These are phyloP conservation scores for Columba janthina DNA, from an alignment of 2,113 vertebrate species.

Conservation along the genomic window DNA sequence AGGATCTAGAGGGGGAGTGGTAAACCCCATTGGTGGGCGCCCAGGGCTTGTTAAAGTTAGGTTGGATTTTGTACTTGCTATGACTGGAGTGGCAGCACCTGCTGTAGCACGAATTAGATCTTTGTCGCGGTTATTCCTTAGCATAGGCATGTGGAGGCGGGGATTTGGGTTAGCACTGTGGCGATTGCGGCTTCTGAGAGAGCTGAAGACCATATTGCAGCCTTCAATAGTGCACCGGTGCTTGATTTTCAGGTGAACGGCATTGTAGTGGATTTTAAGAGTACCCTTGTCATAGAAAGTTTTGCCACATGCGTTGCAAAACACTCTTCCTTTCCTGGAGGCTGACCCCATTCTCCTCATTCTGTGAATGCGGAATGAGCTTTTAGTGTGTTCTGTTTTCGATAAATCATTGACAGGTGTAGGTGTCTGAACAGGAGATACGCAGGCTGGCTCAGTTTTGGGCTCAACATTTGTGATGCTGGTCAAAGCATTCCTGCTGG, in stretches of 20 bases:
- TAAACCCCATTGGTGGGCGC: constrained; percentile 92
- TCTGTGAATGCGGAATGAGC: constrained; percentile 95
- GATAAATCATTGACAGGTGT: constrained; percentile 80
- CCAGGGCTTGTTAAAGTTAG: constrained; percentile 95
- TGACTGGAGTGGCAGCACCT: constrained; percentile 90
- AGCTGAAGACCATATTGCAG: constrained; percentile 99
- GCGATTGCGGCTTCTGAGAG: constrained; percentile 95
- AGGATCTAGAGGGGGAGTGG: constrained; percentile 92
- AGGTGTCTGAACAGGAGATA: constrained; percentile 83
- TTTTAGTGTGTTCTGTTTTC: constrained; percentile 93
- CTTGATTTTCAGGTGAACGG: constrained; percentile 98
- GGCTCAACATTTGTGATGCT: constrained; percentile 91
- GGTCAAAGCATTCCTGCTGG: constrained; percentile 87
- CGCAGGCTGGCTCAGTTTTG: constrained; percentile 91
- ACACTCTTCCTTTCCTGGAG: constrained; percentile 97
- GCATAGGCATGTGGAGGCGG: constrained; percentile 98
- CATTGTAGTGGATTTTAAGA: constrained; percentile 99
- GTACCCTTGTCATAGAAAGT: constrained; percentile 99
- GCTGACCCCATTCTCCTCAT: constrained; percentile 96
- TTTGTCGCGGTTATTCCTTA: constrained; percentile 98
- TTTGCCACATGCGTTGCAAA: constrained; percentile 98
- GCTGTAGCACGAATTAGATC: constrained; percentile 95
- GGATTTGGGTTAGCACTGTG: constrained; percentile 99
- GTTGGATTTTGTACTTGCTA: constrained; percentile 92
- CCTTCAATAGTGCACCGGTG: constrained; percentile 98